Base-by-base conservation (phyloP, 1,140 invertebrate genomes). In the Drosophila auraria region DNA sequence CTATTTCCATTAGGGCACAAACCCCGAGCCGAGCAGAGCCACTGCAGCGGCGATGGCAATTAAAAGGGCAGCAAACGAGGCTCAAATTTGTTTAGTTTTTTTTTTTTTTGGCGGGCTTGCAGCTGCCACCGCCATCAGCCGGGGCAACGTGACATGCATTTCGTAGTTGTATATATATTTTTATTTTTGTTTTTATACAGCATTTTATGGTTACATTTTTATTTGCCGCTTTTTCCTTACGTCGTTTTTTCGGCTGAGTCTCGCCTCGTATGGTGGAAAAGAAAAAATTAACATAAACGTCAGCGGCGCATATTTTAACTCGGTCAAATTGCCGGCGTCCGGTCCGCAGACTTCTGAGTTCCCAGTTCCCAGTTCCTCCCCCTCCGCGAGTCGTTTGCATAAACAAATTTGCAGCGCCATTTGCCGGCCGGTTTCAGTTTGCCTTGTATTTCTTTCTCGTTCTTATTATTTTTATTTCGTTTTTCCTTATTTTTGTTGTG, bases 241-340 rank as follows among this genome's bases (percentile, higher is more conserved):
- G 44, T 25, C 12, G 51, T 23, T 61, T 66, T 82, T 82, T 73
- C 64, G 42, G 59, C 25, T 62, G 50, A 60, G 42, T 64, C 65
- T 65, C 42, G 65, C 61, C 45, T 69, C 64, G 73, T 81, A 68
- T 82, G 69, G 75, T 68, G 61, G 66, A 77, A 64, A 17, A 47
- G 12, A 42, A 68, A 65, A 71, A 87, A 87, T 87, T 87, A 87
- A 84, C 84, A 87, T 87, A 87, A 87, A 80, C 84, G 81, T 89
- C 84, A 87, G 84, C 86, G 75, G 70, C 82, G 84, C 84, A 90
- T 90, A 90, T 86, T 91, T 90, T 90, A 90, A 90, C 82, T 90
- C 86, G 86, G 86, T 90, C 86, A 90, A 90, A 90, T 90, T 90
- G 86, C 82, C 72, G 71, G 82, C 86, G 86, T 90, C 86, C 84